A percentile compares a stretch with the other conserved stretches of the same genome.
These are phyloP conservation scores for Anagyrus pseudococci DNA, from an alignment of 2,888 invertebrate genomes.

Conservation along the genomic window DNA sequence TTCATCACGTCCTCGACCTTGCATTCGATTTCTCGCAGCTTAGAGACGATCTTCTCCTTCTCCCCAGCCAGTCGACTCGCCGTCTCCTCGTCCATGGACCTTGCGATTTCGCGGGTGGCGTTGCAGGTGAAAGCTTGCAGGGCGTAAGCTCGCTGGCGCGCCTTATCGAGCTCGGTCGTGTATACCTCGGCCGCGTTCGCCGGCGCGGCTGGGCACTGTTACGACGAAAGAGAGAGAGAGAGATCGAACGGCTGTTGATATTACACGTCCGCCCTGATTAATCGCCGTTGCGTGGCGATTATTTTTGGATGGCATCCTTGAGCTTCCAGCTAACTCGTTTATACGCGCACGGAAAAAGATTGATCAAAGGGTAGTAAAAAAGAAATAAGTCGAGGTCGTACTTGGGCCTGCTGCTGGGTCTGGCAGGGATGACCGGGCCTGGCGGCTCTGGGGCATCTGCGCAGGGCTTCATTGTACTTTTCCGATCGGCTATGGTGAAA, in stretches of 20 bases:
- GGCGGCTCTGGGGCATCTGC: conserved; percentile 37
- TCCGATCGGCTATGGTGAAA: conserved; percentile 26
- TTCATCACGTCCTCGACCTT: background rate
- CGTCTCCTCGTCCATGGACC: background rate
- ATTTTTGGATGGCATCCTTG: too few species aligned
- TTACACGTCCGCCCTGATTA: too few species aligned
- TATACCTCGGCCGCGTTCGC: background rate
- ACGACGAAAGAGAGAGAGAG: too few species aligned
- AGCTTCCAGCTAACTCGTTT: too few species aligned
- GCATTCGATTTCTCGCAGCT: background rate
- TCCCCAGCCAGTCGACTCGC: background rate
- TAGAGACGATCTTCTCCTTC: background rate
- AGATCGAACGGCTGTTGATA: too few species aligned
- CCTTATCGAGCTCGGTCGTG: background rate
- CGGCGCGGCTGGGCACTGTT: background rate
- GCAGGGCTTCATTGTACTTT: conserved; percentile 31
- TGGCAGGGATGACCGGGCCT: background rate
- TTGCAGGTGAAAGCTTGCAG: conserved; percentile 11
- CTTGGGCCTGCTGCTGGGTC: too few species aligned
- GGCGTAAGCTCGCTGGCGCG: background rate
- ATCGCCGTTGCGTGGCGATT: too few species aligned
- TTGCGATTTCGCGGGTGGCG: background rate
- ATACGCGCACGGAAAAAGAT: too few species aligned
- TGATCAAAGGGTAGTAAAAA: too few species aligned
- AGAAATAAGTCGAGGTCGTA: too few species aligned